Conservation (phyloP, 2,113 vertebrate genomes). For the Lycocorax pyrrhopterus region DNA sequence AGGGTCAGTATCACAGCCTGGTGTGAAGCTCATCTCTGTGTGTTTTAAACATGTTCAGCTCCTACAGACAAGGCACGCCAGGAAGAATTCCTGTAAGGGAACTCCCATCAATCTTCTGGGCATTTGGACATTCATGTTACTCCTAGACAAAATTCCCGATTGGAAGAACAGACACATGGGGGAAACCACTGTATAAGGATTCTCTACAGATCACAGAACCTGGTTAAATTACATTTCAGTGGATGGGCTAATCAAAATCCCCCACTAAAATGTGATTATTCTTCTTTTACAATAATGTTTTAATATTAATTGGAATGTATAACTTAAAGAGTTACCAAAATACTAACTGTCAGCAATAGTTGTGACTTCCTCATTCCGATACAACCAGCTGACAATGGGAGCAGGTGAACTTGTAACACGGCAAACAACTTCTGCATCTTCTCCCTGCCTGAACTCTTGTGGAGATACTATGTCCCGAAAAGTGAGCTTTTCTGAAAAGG, state of each 20-base stretch:
- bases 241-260: not conserved
- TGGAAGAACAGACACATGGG: not conserved
- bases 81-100: not conserved
- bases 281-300: not conserved
- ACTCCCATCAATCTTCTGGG: not conserved
- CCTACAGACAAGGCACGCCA: not conserved
- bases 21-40: not conserved
- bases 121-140: not conserved
- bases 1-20: not conserved
- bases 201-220: not conserved
- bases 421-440: conserved; percentile 91
- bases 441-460: conserved; percentile 92
- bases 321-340: conserved; percentile 82
- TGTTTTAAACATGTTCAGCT: not conserved
- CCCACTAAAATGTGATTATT: not conserved
- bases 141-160: not conserved
- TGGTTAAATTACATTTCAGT: not conserved
- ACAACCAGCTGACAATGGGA: conserved; percentile 91
- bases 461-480: conserved; percentile 88
- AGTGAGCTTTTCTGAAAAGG: conserved; percentile 88
- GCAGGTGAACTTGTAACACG: conserved; percentile 92
- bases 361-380: conserved; percentile 88
- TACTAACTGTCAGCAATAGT: conserved; percentile 90
- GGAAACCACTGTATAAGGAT: not conserved
- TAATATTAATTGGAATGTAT: conserved; percentile 48